Evolutionary conservation across 1,140 invertebrate species (phyloP).

Genomic region (Musca vetustissima): DNA sequence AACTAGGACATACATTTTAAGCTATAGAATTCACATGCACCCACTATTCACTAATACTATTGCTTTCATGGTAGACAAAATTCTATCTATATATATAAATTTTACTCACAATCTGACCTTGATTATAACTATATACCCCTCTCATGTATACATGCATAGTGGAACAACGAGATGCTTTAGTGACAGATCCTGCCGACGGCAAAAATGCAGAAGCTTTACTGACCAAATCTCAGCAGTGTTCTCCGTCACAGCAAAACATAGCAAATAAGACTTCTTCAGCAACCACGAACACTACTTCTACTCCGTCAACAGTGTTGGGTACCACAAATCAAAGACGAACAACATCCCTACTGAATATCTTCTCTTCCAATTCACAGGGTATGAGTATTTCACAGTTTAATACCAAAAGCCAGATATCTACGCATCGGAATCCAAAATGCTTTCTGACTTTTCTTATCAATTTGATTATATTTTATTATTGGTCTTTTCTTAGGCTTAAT

Average conservation of each 20-base stretch:
- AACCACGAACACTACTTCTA: neutral
- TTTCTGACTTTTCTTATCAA: neutral
- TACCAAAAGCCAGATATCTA: neutral
- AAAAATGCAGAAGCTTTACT: neutral
- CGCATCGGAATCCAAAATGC: too few relatives aligned
- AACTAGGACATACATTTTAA: too few relatives aligned
- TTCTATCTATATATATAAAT: too few relatives aligned
- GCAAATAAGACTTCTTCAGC: conserved; percentile 9
- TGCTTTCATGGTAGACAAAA: too few relatives aligned
- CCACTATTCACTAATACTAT: too few relatives aligned
- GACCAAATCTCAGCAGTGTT: neutral
- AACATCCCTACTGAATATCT: conserved; percentile 90
- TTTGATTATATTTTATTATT: conserved; percentile 1
- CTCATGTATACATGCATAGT: conserved; percentile 14
- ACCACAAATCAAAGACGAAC: conserved; percentile 83
- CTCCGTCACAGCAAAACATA: conserved; percentile 24
- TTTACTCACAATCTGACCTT: neutral
- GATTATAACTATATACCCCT: conserved; percentile 1
- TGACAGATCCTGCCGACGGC: neutral
- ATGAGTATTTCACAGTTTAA: conserved; percentile 43
- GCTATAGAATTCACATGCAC: too few relatives aligned
- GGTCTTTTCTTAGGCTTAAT: too few relatives aligned
- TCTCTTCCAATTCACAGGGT: conserved; percentile 92
- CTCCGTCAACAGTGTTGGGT: conserved; percentile 54
- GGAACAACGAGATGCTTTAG: conserved; percentile 10